phyloP scores from a whole-genome alignment of 1,140 invertebrate genomes.

The Caenorhabditis tropicalis region DNA sequence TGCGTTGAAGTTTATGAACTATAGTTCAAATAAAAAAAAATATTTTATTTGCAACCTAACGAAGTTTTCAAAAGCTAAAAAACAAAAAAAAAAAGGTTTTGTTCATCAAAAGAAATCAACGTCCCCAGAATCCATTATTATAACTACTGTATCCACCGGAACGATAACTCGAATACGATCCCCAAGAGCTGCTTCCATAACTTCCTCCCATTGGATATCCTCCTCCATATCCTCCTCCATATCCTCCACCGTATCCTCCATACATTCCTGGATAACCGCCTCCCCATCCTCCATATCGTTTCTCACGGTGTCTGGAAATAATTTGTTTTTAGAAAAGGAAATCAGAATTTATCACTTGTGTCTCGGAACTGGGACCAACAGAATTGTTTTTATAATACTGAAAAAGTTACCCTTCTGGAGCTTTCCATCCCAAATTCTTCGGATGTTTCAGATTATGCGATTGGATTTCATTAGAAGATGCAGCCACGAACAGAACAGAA shows the following conservation, averaged over 20 bases:
- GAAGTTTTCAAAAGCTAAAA: not conserved
- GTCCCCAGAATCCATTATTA: not conserved
- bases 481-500: not conserved
- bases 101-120: not conserved
- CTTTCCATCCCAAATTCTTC: slow-evolving; percentile 26
- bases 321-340: too few species aligned
- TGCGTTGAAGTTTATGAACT: too few species aligned
- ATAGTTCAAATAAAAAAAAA: too few species aligned
- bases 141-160: not conserved
- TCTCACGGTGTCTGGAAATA: not conserved
- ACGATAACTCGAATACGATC: not conserved
- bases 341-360: not conserved
- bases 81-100: not conserved
- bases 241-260: slow-evolving; percentile 18
- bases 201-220: not conserved
- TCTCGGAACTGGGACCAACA: not conserved
- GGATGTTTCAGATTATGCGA: not conserved
- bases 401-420: not conserved
- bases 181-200: slow-evolving; percentile 17
- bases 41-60: too few species aligned
- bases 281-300: slow-evolving; percentile 14
- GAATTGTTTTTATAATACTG: not conserved
- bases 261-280: not conserved
- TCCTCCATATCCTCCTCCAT: not conserved
- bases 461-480: not conserved